A percentile compares a stretch with the other conserved stretches of the same genome.
These are phyloP conservation scores for Geopemphigus sp. DNA, from an alignment of 1,140 invertebrate species.

Conservation along the genomic window DNA sequence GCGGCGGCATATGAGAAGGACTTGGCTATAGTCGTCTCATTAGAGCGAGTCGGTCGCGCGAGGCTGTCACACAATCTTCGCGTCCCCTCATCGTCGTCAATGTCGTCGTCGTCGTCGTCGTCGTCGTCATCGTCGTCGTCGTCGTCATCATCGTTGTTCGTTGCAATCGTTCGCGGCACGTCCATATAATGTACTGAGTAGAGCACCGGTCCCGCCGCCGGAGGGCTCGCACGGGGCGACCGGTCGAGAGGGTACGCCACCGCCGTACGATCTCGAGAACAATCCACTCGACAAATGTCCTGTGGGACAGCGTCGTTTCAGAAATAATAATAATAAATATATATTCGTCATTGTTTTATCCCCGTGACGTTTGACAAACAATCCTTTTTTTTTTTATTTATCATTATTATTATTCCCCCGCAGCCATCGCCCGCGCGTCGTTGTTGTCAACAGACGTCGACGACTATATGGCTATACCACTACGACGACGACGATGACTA, in stretches of 20 bases:
- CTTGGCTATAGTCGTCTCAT: constrained; percentile 17
- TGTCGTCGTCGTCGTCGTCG: background rate
- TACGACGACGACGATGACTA: background rate
- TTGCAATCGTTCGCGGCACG: background rate
- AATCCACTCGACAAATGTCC: constrained; percentile 41
- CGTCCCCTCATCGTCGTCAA: background rate
- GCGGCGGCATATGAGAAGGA: background rate
- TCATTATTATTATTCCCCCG: background rate
- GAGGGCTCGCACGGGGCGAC: constrained; percentile 18
- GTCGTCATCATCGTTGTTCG: background rate
- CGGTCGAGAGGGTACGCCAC: constrained; percentile 19
- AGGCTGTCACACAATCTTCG: background rate
- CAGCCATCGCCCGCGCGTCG: background rate
- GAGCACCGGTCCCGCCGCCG: background rate
- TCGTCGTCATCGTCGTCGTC: background rate
- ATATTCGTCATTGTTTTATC: constrained; percentile 39
- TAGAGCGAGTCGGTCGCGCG: constrained; percentile 1
- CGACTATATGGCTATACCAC: background rate
- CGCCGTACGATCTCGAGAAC: constrained; percentile 27
- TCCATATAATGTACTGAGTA: background rate
- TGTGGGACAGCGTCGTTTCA: constrained; percentile 25
- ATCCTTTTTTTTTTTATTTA: constrained; percentile 31
- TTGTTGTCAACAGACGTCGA: background rate
- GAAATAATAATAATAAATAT: constrained; percentile 33
- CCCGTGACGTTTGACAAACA: constrained; percentile 43